Percentiles rank a stretch among this genome's conserved stretches.
phyloP scores from a whole-genome alignment of 2,113 vertebrate genomes.

The Onychostoma macrolepis region DNA sequence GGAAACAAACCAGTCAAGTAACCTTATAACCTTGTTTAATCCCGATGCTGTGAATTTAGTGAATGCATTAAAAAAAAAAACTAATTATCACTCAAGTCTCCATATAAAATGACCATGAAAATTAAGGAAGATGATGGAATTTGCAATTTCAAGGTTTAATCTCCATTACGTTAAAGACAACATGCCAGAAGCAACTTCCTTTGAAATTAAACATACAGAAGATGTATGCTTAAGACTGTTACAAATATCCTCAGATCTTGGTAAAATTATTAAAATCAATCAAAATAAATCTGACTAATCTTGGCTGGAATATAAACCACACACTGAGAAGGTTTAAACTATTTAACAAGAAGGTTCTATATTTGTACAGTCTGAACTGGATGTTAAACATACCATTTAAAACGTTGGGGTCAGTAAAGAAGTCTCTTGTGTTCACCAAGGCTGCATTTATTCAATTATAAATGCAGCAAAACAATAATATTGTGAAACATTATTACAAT shows the following conservation, averaged over 20 bases:
- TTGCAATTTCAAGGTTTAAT: conserved; percentile 8
- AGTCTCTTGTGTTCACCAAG: neutral
- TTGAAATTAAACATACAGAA: conserved; percentile 7
- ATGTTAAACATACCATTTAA: neutral
- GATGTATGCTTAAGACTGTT: neutral
- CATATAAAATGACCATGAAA: neutral
- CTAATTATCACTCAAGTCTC: neutral
- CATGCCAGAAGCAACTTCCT: neutral
- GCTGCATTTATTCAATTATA: neutral
- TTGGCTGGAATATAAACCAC: neutral
- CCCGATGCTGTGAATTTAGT: neutral
- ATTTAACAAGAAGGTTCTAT: neutral
- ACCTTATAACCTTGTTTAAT: conserved; percentile 1
- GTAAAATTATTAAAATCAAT: neutral
- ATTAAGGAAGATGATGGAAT: neutral
- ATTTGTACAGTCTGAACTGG: neutral
- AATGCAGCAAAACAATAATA: neutral
- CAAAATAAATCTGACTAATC: neutral
- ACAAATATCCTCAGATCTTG: neutral
- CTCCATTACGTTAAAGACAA: neutral
- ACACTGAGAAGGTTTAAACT: neutral
- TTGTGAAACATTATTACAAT: neutral
- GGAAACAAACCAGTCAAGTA: neutral
- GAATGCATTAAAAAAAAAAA: conserved; percentile 7
- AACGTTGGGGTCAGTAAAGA: neutral